phyloP scores from a whole-genome alignment of 2,113 vertebrate species.

The Xenopus laevis region DNA sequence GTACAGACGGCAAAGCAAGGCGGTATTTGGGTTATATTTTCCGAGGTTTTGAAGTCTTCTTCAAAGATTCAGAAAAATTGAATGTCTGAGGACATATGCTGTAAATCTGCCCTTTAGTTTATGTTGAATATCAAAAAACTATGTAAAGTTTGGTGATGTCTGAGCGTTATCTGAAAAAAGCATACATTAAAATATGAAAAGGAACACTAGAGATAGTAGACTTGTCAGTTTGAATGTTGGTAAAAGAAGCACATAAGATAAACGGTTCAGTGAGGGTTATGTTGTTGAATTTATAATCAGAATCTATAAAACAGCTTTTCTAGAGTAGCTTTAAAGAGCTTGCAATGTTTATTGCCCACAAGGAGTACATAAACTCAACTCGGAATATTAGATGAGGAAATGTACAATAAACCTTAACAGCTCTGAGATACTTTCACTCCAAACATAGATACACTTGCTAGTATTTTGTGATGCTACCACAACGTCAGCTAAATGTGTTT shows the following conservation, averaged over 20 bases:
- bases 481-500: constrained; percentile 20
- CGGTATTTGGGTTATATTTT: constrained; percentile 72
- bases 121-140: constrained; percentile 73
- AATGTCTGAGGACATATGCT: constrained; percentile 72
- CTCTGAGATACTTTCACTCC: constrained; percentile 33
- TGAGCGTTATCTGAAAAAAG: constrained; percentile 66
- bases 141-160: constrained; percentile 75
- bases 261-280: constrained; percentile 75
- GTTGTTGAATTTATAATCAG: constrained; percentile 72
- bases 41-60: constrained; percentile 73
- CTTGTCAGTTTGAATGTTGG: constrained; percentile 79
- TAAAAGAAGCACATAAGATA: constrained; percentile 80
- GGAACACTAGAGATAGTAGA: constrained; percentile 66
- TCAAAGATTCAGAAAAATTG: constrained; percentile 71
- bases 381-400: constrained; percentile 42
- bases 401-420: constrained; percentile 39
- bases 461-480: constrained; percentile 9
- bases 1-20: constrained; percentile 66
- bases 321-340: constrained; percentile 51
- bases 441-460: constrained; percentile 35
- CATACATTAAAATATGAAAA: constrained; percentile 71
- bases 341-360: constrained; percentile 52
- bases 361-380: constrained; percentile 46
- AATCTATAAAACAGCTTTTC: constrained; percentile 54
- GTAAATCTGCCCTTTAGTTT: constrained; percentile 76